These are phyloP conservation scores for Neocrepidodera transversa DNA, from an alignment of 2,888 invertebrate genomes.

Conservation along the genomic window DNA sequence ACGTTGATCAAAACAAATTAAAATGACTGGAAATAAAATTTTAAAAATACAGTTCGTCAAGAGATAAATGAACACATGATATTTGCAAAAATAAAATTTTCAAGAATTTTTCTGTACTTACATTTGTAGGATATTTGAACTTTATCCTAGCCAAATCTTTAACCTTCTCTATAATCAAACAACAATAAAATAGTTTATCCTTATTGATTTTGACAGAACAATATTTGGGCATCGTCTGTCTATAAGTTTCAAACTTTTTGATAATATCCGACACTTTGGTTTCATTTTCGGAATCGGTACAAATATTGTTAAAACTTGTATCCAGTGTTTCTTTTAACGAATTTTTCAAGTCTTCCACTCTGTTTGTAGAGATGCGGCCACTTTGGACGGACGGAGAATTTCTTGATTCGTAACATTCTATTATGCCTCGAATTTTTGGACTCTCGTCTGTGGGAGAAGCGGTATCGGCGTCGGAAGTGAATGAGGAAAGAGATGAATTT, in stretches of 20 bases:
- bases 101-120: no score
- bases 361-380: conserved; percentile 26
- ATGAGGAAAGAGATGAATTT: conserved; percentile 54
- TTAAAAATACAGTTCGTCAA: no score
- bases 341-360: conserved; percentile 50
- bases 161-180: conserved; percentile 73
- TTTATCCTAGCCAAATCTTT: conserved; percentile 74
- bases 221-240: conserved; percentile 67
- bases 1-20: no score
- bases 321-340: conserved; percentile 50
- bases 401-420: conserved; percentile 51
- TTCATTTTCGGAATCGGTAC: conserved; percentile 40
- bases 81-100: no score
- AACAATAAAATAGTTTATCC: conserved; percentile 68
- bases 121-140: conserved; percentile 72
- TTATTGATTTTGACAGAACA: conserved; percentile 62
- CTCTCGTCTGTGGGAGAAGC: conserved; percentile 56
- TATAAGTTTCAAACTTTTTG: conserved; percentile 56
- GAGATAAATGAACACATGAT: no score
- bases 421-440: conserved; percentile 52
- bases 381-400: conserved; percentile 24
- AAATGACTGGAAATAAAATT: no score
- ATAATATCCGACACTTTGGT: conserved; percentile 43
- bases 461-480: conserved; percentile 59
- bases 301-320: conserved; percentile 43